A percentile compares a stretch with the other conserved stretches of the same genome.
Evolutionary conservation across 2,113 vertebrate species (phyloP).

Genomic region (Podiceps cristatus): DNA sequence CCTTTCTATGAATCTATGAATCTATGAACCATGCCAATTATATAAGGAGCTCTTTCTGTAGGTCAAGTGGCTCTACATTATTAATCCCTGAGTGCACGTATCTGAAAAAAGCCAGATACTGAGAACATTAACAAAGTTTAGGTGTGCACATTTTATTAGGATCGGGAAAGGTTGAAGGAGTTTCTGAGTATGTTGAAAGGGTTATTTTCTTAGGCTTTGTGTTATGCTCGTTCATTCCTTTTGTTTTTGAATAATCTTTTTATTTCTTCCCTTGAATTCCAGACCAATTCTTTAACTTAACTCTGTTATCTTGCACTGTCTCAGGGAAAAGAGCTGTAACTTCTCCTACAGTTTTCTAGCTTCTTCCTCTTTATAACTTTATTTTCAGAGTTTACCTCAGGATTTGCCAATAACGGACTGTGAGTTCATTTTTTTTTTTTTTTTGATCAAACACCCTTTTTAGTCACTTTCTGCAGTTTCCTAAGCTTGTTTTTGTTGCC

Average conservation of each 20-base stretch:
- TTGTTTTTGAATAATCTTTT: background rate
- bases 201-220: background rate
- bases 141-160: background rate
- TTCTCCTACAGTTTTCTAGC: background rate
- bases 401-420: background rate
- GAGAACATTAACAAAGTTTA: background rate
- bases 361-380: background rate
- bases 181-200: background rate
- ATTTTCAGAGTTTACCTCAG: background rate
- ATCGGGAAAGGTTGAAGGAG: background rate
- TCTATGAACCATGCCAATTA: background rate
- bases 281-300: background rate
- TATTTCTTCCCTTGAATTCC: background rate
- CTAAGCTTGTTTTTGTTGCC: background rate
- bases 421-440: background rate
- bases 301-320: background rate
- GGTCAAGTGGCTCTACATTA: background rate
- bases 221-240: background rate
- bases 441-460: rapidly evolving
- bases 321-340: background rate
- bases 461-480: background rate
- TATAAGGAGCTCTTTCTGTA: background rate
- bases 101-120: background rate
- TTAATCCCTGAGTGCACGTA: background rate
- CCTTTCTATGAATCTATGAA: too few relatives aligned